Percentiles rank a stretch among this genome's conserved stretches.
Evolutionary conservation across 2,888 invertebrate genomes (phyloP).

Genomic region (Bruchidius siliquastri): DNA sequence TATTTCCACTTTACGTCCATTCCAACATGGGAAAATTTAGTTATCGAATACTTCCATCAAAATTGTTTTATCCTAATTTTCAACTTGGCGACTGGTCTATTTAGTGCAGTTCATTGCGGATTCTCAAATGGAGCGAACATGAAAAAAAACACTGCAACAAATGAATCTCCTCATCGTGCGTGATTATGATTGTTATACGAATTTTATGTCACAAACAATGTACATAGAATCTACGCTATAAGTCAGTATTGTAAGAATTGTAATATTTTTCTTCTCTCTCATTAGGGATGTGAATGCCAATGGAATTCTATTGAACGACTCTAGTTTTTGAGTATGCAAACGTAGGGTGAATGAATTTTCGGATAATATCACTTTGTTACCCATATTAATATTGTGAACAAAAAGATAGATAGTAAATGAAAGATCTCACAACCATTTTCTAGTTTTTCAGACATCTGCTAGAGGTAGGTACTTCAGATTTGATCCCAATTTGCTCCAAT

Average conservation of each 20-base stretch:
- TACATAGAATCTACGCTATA: slow-evolving; percentile 39
- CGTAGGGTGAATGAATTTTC: neutral
- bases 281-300: neutral
- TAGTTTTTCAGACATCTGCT: too few species aligned
- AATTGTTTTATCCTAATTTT: neutral
- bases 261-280: slow-evolving; percentile 18
- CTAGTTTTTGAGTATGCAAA: slow-evolving; percentile 11
- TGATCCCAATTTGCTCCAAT: too few species aligned
- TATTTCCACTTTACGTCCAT: too few species aligned
- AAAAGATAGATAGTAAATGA: too few species aligned
- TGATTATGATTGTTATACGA: slow-evolving; percentile 49
- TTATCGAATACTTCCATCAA: too few species aligned
- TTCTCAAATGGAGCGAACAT: slow-evolving; percentile 25
- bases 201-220: slow-evolving; percentile 43
- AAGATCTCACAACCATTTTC: too few species aligned
- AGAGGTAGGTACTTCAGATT: too few species aligned
- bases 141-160: neutral
- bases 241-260: slow-evolving; percentile 47
- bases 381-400: too few species aligned
- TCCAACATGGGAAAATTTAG: too few species aligned
- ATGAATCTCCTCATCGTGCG: slow-evolving; percentile 24
- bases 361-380: neutral
- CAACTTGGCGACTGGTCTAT: neutral
- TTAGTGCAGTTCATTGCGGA: slow-evolving; percentile 34
- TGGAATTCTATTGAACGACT: neutral